Conservation (phyloP, 2,888 invertebrate genomes). For the Hyles lineata region DNA sequence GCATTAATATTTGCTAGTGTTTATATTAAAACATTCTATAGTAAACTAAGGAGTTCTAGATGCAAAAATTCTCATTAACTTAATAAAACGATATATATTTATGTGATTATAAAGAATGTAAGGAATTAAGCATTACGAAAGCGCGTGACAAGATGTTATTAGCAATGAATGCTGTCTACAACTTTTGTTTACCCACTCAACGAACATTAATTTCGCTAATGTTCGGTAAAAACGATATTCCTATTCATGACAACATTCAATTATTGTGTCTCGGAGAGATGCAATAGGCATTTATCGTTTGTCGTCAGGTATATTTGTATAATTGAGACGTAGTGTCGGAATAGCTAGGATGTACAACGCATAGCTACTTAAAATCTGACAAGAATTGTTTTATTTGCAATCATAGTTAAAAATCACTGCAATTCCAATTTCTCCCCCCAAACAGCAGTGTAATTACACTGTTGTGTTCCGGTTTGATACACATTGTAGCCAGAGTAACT, state of each 20-base stretch:
- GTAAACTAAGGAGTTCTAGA: not conserved
- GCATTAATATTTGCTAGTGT: no score
- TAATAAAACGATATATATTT: not conserved
- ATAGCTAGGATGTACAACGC: no score
- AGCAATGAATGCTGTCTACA: constrained; percentile 22
- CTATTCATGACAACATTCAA: constrained; percentile 36
- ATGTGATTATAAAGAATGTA: not conserved
- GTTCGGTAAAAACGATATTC: constrained; percentile 35
- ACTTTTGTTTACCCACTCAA: constrained; percentile 36
- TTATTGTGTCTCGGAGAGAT: constrained; percentile 19
- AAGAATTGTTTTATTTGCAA: no score
- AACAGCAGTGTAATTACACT: no score
- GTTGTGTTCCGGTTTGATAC: no score
- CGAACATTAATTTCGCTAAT: constrained; percentile 39
- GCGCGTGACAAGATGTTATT: constrained; percentile 30
- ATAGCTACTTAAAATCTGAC: no score
- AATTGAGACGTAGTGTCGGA: not conserved
- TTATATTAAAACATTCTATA: not conserved
- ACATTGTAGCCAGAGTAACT: no score
- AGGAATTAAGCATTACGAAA: not conserved
- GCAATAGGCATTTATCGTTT: not conserved
- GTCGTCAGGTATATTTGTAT: not conserved
- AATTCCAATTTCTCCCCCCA: no score
- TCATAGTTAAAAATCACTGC: no score
- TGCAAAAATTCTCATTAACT: not conserved